Evolutionary conservation across 2,888 invertebrate genomes (phyloP), one percentile per base, ranked within the genome.

Genomic region (Pyrochroa serraticornis): DNA sequence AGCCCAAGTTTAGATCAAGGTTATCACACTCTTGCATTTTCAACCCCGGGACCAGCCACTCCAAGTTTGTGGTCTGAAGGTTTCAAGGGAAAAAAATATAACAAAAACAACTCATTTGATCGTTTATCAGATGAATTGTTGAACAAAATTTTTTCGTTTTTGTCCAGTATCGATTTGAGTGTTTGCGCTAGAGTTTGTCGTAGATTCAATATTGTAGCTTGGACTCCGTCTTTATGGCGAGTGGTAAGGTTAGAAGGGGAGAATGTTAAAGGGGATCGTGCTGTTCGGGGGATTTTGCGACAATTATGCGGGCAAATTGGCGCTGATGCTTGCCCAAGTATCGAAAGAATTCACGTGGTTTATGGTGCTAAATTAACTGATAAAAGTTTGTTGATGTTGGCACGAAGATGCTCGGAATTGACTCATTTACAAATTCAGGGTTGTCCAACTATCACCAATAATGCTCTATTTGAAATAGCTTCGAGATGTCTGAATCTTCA

Each of bases 401-500:
- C 91, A 0, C 84, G 91, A 38, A 84, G 91, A 41, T 94, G 93
- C 79, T 89, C 93, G 0, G 91, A 92, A 75, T 80, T 95, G 54
- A 88, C 91, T 3, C 91, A 91, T 71, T 80, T 95, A 49, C 92
- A 93, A 61, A 82, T 93, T 47, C 90, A 90, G 59, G 88, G 87
- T 1, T 90, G 92, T 65, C 82, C 84, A 46, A 86, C 86, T 58
- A 84, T 94, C 68, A 89, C 91, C 46, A 92, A 93, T 68, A 83
- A 87, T 41, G 88, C 92, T 0, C 77, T 95, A 47, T 88, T 88
- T 49, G 93, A 94, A 66, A 84, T 93, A 6, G 85, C 90, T 50
- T 88, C 91, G 2, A 87, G 89, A 72, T 91, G 93, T 75, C 84
- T 86, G 62, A 91, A 91, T 77, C 80, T 95, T 54, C 90, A 92